Conservation (phyloP, 1,140 invertebrate species). For the Apis mellifera region Amel_HAv3.1 CM009942.2:8272501-8273000, state of each 20-base stretch:
- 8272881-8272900: neutral
- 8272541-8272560: too few relatives aligned
- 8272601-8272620: neutral
- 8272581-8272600: too few relatives aligned
- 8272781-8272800: neutral
- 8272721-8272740: constrained; percentile 13
- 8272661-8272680: neutral
- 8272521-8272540: neutral
- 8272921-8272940: too few relatives aligned
- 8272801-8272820: neutral
- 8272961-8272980: too few relatives aligned
- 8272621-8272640: neutral
- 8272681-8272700: constrained; percentile 21
- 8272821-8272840: neutral
- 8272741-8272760: constrained; percentile 29
- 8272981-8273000: too few relatives aligned
- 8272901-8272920: too few relatives aligned
- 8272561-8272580: too few relatives aligned
- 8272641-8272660: too few relatives aligned
- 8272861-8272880: too few relatives aligned
- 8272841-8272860: too few relatives aligned
- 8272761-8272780: neutral
- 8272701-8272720: constrained; percentile 28
- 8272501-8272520: neutral
- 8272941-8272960: too few relatives aligned